A percentile compares a stretch with the other conserved stretches of the same genome.
Conservation (phyloP, 1,140 invertebrate genomes). For the Steinernema feltiae region DNA sequence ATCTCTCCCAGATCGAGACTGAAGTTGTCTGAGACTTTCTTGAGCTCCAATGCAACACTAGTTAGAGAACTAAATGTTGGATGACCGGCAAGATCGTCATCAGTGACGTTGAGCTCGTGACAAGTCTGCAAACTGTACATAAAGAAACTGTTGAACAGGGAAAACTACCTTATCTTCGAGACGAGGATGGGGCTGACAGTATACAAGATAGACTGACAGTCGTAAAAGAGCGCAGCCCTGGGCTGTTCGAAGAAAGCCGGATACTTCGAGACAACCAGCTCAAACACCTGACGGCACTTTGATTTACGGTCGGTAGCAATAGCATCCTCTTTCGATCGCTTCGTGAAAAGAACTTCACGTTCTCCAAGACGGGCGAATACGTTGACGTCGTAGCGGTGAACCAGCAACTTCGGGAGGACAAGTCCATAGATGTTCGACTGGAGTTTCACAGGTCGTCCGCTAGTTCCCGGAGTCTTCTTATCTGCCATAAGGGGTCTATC, state of each 20-base stretch:
- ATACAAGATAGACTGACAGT: conserved; percentile 31
- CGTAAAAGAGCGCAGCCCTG: conserved; percentile 14
- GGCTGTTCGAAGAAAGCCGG: conserved; percentile 24
- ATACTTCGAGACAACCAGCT: conserved; percentile 19
- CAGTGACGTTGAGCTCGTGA: neutral
- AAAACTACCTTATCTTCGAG: neutral
- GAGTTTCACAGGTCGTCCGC: conserved; percentile 10
- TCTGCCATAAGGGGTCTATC: conserved; percentile 19
- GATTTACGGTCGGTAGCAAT: conserved; percentile 20
- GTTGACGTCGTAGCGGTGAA: conserved; percentile 24
- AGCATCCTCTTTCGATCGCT: conserved; percentile 26
- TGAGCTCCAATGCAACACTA: conserved; percentile 10
- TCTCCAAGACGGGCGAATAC: neutral
- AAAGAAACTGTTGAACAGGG: neutral
- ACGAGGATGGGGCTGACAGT: conserved; percentile 18
- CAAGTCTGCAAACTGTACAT: neutral
- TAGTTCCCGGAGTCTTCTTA: conserved; percentile 17
- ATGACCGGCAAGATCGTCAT: neutral
- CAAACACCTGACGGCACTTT: conserved; percentile 22
- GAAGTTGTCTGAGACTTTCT: conserved; percentile 1
- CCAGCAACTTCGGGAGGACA: neutral
- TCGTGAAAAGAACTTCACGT: conserved; percentile 22
- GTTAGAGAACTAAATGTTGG: neutral
- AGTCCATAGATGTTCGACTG: conserved; percentile 28
- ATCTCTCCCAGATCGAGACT: neutral